Evolutionary conservation across 2,113 vertebrate species (phyloP).

Genomic region (Grantiella picta): DNA sequence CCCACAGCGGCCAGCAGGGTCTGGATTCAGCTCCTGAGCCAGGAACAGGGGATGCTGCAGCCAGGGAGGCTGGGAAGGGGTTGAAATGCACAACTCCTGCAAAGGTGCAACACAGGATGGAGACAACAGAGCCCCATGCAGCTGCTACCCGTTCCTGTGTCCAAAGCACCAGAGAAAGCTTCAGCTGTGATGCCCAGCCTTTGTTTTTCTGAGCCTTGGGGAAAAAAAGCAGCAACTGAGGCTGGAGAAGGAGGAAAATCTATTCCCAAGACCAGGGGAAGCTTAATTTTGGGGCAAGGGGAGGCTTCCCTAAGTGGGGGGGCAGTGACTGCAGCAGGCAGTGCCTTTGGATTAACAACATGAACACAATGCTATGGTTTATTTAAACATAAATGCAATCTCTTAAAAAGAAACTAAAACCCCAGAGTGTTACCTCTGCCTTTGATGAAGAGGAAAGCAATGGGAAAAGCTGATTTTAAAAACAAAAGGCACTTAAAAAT

Average conservation of each 20-base stretch:
- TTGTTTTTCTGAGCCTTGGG: neutral
- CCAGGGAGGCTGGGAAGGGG: neutral
- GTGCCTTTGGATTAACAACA: neutral
- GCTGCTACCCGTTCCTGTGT: neutral
- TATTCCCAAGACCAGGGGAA: no score
- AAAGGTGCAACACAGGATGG: rapidly evolving
- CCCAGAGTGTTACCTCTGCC: neutral
- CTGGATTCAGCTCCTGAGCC: neutral
- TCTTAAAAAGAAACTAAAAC: neutral
- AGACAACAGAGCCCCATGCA: neutral
- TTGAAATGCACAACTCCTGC: neutral
- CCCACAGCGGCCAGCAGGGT: neutral
- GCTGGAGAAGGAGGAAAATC: neutral
- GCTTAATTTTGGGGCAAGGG: neutral
- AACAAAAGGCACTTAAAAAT: conserved; percentile 65
- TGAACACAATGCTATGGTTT: neutral
- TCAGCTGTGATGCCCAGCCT: neutral
- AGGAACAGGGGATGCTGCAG: neutral
- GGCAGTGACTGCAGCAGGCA: neutral
- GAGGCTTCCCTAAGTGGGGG: rapidly evolving
- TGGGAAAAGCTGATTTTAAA: neutral
- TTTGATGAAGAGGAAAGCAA: neutral
- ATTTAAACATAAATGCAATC: neutral
- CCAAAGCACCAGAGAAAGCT: neutral
- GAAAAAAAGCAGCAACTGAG: neutral